Evolutionary conservation across 1,140 invertebrate genomes (phyloP).

Genomic region (Drosophila murphyi): DNA sequence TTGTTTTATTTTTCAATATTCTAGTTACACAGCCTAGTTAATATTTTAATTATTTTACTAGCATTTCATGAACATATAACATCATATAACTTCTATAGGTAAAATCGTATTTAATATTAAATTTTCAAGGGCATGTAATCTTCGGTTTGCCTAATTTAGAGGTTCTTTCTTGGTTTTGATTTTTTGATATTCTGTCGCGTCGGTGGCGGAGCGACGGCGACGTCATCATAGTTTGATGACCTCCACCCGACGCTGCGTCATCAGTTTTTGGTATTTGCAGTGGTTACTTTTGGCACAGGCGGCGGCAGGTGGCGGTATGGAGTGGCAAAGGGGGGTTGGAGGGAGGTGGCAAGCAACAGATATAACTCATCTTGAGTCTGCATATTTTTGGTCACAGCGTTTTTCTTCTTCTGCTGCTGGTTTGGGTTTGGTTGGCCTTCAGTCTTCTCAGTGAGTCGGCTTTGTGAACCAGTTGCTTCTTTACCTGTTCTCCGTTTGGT

Average conservation of each 20-base stretch:
- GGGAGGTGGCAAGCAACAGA: background rate
- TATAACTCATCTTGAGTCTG: constrained; percentile 44
- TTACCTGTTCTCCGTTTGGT: constrained; percentile 46
- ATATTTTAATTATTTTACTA: too few species aligned
- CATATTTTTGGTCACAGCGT: constrained; percentile 49
- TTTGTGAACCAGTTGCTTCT: constrained; percentile 52
- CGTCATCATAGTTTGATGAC: constrained; percentile 78
- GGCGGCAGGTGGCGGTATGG: too few species aligned
- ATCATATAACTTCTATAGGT: too few species aligned
- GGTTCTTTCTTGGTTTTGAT: too few species aligned
- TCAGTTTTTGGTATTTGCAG: constrained; percentile 32
- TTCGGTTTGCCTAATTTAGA: too few species aligned
- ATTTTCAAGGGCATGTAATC: too few species aligned
- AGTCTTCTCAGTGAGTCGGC: constrained; percentile 18
- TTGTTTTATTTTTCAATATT: too few species aligned
- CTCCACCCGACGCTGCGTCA: constrained; percentile 56
- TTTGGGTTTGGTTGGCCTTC: constrained; percentile 29
- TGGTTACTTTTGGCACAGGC: background rate
- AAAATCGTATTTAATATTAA: too few species aligned
- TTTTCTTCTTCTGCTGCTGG: constrained; percentile 12
- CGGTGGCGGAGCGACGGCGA: constrained; percentile 29
- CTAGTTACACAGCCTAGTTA: too few species aligned
- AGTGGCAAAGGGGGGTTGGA: background rate
- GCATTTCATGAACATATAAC: too few species aligned
- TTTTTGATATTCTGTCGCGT: constrained; percentile 24